Evolutionary conservation across 2,797 vertebrate species (phyloP).

Genomic region (Xenopus petersii): DNA sequence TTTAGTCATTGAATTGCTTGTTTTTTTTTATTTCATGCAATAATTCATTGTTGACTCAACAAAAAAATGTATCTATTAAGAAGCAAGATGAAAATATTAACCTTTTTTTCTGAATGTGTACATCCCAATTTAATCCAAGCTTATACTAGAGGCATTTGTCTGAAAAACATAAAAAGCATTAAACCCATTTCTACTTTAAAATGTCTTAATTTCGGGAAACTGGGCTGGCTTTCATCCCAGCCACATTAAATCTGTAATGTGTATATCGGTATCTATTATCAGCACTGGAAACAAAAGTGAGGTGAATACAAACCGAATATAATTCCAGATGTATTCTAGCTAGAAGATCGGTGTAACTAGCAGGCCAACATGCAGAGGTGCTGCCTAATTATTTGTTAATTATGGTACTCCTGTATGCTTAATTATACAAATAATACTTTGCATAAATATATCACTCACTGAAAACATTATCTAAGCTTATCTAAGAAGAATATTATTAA

Average conservation of each 20-base stretch:
- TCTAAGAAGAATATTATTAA: no score
- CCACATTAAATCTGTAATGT: constrained; percentile 26
- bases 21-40: constrained; percentile 18
- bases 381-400: no score
- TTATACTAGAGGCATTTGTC: constrained; percentile 34
- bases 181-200: constrained; percentile 34
- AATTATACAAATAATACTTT: no score
- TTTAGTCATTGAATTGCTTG: constrained; percentile 26
- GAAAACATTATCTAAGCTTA: no score
- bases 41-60: constrained; percentile 7
- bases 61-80: constrained; percentile 8
- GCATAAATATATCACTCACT: no score
- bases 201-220: constrained; percentile 35
- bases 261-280: constrained; percentile 25
- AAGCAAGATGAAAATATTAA: constrained; percentile 11
- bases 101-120: constrained; percentile 35
- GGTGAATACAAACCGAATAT: constrained; percentile 22
- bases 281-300: constrained; percentile 21
- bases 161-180: constrained; percentile 36
- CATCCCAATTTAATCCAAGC: constrained; percentile 30
- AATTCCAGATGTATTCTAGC: no score
- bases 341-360: no score
- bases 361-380: no score
- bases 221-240: constrained; percentile 31
- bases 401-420: no score